These are phyloP conservation scores for Rhabdophis nuchalis DNA, from an alignment of 2,797 vertebrate species.

Conservation along the genomic window DNA sequence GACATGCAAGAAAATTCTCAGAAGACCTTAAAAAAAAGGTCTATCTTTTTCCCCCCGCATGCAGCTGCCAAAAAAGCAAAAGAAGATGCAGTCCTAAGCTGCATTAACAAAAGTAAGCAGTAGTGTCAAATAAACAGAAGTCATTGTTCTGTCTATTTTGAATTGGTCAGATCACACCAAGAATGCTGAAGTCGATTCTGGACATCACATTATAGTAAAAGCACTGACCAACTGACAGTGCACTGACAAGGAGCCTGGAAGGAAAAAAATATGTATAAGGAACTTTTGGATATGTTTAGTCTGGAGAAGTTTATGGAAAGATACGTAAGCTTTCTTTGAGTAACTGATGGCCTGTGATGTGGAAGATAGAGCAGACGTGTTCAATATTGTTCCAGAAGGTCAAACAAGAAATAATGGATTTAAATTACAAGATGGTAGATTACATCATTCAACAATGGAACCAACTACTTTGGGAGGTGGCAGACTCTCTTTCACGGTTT, in stretches of 20 bases:
- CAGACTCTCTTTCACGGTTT: background rate
- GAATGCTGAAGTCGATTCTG: background rate
- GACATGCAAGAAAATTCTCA: background rate
- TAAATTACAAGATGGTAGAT: background rate
- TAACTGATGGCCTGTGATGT: background rate
- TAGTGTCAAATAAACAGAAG: background rate
- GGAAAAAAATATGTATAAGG: background rate
- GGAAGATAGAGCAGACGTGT: background rate
- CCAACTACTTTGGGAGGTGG: background rate
- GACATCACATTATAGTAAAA: background rate
- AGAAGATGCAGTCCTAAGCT: background rate
- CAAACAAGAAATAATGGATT: background rate
- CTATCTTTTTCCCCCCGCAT: background rate
- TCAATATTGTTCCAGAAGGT: background rate
- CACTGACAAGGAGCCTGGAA: background rate
- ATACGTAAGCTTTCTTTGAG: background rate
- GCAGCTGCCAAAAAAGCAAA: background rate
- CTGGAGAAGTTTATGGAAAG: background rate
- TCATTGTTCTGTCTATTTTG: background rate
- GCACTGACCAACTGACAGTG: background rate
- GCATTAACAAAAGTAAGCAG: background rate
- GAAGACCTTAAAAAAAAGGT: background rate
- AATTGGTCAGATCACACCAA: background rate
- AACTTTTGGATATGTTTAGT: background rate
- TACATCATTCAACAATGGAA: background rate